phyloP scores from a whole-genome alignment of 2,797 vertebrate genomes.

The Coccyzus lansbergi region DNA sequence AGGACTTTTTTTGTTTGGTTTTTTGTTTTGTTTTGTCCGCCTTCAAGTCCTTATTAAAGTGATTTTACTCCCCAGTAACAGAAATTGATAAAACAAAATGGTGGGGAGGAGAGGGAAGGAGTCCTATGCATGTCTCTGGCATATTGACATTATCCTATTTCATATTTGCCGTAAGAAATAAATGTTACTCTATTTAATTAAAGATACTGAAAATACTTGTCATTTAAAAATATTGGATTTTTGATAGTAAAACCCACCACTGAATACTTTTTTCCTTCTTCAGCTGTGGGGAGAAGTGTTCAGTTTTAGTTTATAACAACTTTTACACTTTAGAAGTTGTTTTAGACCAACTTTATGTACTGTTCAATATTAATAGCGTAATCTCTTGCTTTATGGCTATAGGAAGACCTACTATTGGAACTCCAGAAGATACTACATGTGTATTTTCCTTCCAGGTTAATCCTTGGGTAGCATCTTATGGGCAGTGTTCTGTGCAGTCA shows the following conservation, averaged over 20 bases:
- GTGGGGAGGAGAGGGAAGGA: neutral
- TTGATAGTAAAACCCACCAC: neutral
- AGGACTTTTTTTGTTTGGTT: too few relatives aligned
- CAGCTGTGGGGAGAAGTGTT: neutral
- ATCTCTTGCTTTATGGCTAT: neutral
- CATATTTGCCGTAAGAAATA: neutral
- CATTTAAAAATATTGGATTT: neutral
- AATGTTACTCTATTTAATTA: neutral
- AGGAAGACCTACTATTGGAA: neutral
- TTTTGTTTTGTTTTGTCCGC: too few relatives aligned
- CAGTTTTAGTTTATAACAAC: neutral
- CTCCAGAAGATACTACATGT: neutral
- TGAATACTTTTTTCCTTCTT: neutral
- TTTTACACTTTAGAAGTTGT: neutral
- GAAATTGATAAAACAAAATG: neutral
- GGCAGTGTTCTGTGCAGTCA: neutral
- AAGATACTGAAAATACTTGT: neutral
- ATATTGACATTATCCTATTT: neutral
- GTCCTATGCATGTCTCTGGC: neutral
- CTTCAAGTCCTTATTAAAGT: neutral
- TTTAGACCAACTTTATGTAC: neutral
- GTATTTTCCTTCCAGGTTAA: neutral
- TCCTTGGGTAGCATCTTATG: neutral
- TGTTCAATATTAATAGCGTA: neutral
- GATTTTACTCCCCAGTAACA: neutral